A percentile compares a stretch with the other conserved stretches of the same genome.
These are phyloP conservation scores for Rhynchomys soricoides DNA, from an alignment of 2,113 vertebrate species.

Conservation along the genomic window DNA sequence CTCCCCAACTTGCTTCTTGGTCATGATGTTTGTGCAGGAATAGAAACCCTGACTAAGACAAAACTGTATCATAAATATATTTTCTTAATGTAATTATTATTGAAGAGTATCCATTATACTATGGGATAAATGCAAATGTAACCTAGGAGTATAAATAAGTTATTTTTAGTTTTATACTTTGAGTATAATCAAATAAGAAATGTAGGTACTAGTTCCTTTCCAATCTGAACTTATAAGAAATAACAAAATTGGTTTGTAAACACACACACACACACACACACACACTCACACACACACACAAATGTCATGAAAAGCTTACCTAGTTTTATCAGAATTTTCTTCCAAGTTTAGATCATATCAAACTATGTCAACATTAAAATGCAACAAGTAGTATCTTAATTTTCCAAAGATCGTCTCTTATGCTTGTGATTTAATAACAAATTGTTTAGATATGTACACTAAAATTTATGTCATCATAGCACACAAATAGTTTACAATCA, in stretches of 20 bases:
- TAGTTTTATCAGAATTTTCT: background rate
- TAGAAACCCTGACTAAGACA: no score
- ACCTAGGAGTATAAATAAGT: background rate
- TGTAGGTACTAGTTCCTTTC: background rate
- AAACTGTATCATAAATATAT: conserved; percentile 14
- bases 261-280: background rate
- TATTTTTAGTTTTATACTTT: background rate
- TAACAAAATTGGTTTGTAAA: background rate
- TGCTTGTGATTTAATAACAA: background rate
- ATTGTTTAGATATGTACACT: background rate
- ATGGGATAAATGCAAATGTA: background rate
- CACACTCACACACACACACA: background rate
- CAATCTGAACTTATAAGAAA: background rate
- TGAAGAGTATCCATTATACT: background rate
- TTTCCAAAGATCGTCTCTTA: background rate
- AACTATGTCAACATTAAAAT: background rate
- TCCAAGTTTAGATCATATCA: background rate
- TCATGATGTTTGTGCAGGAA: no score
- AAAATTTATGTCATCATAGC: background rate
- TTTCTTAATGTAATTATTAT: background rate
- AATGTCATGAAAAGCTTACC: background rate
- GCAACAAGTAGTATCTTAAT: background rate
- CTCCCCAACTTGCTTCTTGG: no score
- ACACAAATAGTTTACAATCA: no score
- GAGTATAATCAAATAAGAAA: background rate